Base-by-base conservation (phyloP, 2,888 invertebrate species). In the Drepanosiphum platanoidis region DNA sequence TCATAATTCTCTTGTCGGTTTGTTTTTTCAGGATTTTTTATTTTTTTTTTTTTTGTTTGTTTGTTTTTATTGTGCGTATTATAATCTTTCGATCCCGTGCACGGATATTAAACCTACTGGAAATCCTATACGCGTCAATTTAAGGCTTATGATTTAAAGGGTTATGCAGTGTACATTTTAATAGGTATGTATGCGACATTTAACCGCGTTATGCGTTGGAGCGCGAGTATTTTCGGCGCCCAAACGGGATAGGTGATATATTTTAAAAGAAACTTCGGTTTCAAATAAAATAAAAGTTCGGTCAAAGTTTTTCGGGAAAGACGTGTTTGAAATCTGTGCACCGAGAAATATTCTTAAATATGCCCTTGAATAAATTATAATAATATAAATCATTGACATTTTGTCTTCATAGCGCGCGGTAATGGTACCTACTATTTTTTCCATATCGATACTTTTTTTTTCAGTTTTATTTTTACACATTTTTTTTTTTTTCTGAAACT, bases 1-100 rank as follows among this genome's bases (percentile, higher is more conserved):
- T 81, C 70, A 81, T 81, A 81, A 52, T 70, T 81, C 52, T 70
- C 46, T 30, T 81, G 80, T 61, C 27, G 61, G 58, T 81, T 52
- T 46, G 46, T 70, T 46, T 70, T 32, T 27, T 27, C 18, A 1
- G 15, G 58, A 32, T 7, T 71, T 68, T 52, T 18, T 52, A 13
- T 42, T 42, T 8, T 5, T 42, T 42, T 9, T 3, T 42, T 13
- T 42, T 52, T 52, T 46, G 15, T 52, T 18, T 22, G 52, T 52
- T 81, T 52, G 27, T 52, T 81, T 71, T 58, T 71, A 70, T n/a
- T 22, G 34, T 36, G 34, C 68, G n/a, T n/a, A n/a, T n/a, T n/a
- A 68, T 68, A 66, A 66, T 64, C 66, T 80, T 46, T 80, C 79
- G 79, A 68, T 42, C n/a, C 68, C 13, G n/a, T 46, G 18, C 34